phyloP scores from a whole-genome alignment of 2,888 invertebrate species.

The Cenopis cana region DNA sequence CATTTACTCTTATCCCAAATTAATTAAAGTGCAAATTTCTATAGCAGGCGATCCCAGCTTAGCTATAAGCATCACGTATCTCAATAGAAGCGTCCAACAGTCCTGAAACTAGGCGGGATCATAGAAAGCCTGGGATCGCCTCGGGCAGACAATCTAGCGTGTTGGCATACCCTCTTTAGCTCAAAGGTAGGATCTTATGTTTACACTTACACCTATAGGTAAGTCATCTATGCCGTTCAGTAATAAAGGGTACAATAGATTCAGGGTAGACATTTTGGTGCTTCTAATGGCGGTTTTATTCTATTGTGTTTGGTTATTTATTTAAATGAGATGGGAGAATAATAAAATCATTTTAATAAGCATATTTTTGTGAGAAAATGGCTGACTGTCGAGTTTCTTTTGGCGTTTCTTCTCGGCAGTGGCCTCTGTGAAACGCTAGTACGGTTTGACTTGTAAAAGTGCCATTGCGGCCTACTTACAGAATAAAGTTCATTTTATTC shows the following conservation, averaged over 20 bases:
- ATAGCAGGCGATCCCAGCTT: constrained; percentile 3
- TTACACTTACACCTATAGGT: constrained; percentile 8
- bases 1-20: neutral
- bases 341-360: too few relatives aligned
- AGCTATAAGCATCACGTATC: constrained; percentile 2
- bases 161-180: constrained; percentile 37
- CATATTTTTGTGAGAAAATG: too few relatives aligned
- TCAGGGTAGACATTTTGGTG: neutral
- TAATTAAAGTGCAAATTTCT: neutral
- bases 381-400: too few relatives aligned
- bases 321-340: too few relatives aligned
- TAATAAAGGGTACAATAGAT: constrained; percentile 10
- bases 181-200: constrained; percentile 37
- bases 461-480: too few relatives aligned
- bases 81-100: constrained; percentile 15
- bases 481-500: too few relatives aligned
- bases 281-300: neutral
- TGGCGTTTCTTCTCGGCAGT: too few relatives aligned
- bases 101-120: constrained; percentile 33
- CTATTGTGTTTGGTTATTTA: neutral
- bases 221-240: neutral
- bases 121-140: constrained; percentile 37
- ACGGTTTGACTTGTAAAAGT: too few relatives aligned
- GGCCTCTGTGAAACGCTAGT: too few relatives aligned
- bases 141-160: constrained; percentile 37